Base-by-base conservation (phyloP, 2,113 vertebrate species). In the Noturus placidus region DNA sequence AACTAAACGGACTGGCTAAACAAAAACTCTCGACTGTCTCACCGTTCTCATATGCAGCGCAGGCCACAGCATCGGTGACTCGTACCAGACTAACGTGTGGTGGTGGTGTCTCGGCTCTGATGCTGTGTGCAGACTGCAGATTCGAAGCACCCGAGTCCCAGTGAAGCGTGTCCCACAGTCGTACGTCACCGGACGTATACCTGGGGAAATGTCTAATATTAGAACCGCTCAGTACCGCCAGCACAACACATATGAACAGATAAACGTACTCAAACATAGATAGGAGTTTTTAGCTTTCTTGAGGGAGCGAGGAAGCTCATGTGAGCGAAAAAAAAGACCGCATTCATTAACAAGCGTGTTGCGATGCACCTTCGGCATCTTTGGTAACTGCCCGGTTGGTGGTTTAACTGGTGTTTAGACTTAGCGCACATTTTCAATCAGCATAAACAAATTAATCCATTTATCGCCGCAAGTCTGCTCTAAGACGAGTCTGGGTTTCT, bases 121-220 rank as follows among this genome's bases (percentile, higher is more conserved):
- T 93, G 88, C 94, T 92, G 0, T 92, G 90, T 88, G 93, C 92
- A 0, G 96, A 83, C 90, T 95, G 96, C 92, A 99, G 94, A 93
- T 94, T 94, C 46, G 96, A 96, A 46, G 97, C 95, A 0, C 92
- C 80, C 6, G 96, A 95, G 95, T 98, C 97, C 96, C 97, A 99
- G 94, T 97, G 95, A 91, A 96, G 94, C 0, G 97, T 98, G 90
- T 99, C 97, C 98, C 98, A 99, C 92, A 99, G 92, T 88, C 97
- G 92, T 90, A 98, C 97, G 1, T 97, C 97, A 74, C 98, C 98
- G 0, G 98, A 99, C 0, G 95, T 98, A 84, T 99, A 99, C 90
- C 98, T 99, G 93, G 2, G n/a, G 84, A 67, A 82, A 19, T 19
- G 27, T 15, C 38, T 46, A 19, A 67, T 67, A 7, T 50, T 65